Evolutionary conservation across 1,140 invertebrate genomes (phyloP).

Genomic region (Pentalonia nigronervosa): DNA sequence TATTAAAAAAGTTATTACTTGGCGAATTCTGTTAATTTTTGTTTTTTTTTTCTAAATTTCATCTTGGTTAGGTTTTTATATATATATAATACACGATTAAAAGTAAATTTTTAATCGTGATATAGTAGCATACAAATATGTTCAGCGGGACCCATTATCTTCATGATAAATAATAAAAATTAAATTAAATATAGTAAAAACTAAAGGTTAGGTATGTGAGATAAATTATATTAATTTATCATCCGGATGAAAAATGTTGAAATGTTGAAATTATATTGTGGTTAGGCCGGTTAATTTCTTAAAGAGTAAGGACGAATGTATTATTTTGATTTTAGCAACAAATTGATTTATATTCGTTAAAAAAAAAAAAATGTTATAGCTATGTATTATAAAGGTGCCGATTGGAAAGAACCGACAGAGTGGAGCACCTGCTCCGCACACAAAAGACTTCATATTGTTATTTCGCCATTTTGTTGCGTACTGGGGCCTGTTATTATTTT

Average conservation of each 20-base stretch:
- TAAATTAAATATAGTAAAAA: too few relatives aligned
- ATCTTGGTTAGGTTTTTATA: too few relatives aligned
- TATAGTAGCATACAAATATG: too few relatives aligned
- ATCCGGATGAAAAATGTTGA: not conserved
- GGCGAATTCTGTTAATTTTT: not conserved
- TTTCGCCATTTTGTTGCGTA: slow-evolving; percentile 56
- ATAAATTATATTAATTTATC: not conserved
- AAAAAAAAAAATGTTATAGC: not conserved
- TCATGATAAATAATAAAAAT: not conserved
- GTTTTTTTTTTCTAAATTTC: not conserved
- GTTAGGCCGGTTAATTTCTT: not conserved
- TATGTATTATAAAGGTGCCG: not conserved
- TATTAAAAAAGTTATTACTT: not conserved
- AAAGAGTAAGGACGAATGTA: not conserved
- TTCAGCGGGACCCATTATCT: not conserved
- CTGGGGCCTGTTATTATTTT: slow-evolving; percentile 39
- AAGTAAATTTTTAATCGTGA: too few relatives aligned
- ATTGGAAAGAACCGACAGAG: slow-evolving; percentile 48
- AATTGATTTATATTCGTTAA: slow-evolving; percentile 12
- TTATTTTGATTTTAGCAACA: not conserved
- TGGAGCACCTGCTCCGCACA: slow-evolving; percentile 45
- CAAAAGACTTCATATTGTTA: slow-evolving; percentile 56
- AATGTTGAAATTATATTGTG: not conserved
- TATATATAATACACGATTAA: too few relatives aligned
- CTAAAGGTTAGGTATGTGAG: too few relatives aligned